Base-by-base conservation (phyloP, 2,888 invertebrate genomes). In the Philopedon plagiatum region DNA sequence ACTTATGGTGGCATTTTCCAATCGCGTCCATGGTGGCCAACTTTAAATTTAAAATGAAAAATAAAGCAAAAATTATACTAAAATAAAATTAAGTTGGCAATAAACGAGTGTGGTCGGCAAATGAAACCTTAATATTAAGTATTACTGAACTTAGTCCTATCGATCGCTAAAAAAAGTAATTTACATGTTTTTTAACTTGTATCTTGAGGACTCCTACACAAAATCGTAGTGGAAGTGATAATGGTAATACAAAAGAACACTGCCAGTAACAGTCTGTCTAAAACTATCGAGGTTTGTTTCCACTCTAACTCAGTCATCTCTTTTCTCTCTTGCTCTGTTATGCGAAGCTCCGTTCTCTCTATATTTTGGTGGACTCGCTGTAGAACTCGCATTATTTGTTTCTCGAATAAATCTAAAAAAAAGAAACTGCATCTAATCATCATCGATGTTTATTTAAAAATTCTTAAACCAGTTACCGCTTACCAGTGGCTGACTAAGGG, bases 261-360 rank as follows among this genome's bases (percentile, higher is more conserved):
- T 70, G 91, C 92, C 13, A 95, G 88, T 0, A 95, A 87, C 2
- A 93, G 90, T 39, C 93, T 89, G 84, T 96, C 96, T 71, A 95
- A 90, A 11, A 96, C 95, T 62, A 95, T 90, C 0, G 96, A 95
- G 72, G 93, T 89, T 80, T 91, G 91, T 78, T 91, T 94, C 96
- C 96, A 96, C 83, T 96, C 96, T 64, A 94, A 86, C 81, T 94
- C 93, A 72, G 93, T 92, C 57, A 91, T 88, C 80, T 96, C 95
- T 62, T 92, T 87, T 61, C 92, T 88, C 81, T 95, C 94, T 83
- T 92, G 93, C 78, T 94, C 94, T 0, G 91, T 90, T 5, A 94
- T 89, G 3, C 96, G 89, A 80, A 91, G 90, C 83, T 94, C 95
- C 86, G 94, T 94, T 57, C 90, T 87, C 78, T 95, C 95, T 71